Evolutionary conservation across 1,140 invertebrate species (phyloP), one percentile per base, ranked within the genome.

Genomic region (Achroia grisella): DNA sequence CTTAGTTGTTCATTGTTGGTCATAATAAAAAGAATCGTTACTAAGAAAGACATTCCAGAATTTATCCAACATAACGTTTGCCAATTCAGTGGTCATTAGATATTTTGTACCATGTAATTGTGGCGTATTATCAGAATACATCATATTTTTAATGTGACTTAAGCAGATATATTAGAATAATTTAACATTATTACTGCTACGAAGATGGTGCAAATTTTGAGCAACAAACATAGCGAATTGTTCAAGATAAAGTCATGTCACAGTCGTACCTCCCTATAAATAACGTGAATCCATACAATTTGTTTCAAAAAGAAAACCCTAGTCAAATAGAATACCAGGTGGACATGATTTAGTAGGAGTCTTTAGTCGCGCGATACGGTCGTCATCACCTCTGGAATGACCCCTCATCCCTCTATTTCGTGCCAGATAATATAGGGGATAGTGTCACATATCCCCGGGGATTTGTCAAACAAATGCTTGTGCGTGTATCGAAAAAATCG

Each of bases 391-490:
- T 76, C 44, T 15, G 42, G 51, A 80, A 82, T 82, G 76, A 78
- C 73, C 75, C 66, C 62, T 48, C 63, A 85, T 82, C 66, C 67
- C 61, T 84, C 78, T 75, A 66, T 69, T 6, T 23, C 17, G 17
- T 6, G 17, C 67, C 39, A 67, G 75, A 78, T 80, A 81, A 82
- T 80, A 80, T 65, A 57, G 63, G 66, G 67, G 78, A 85, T 82
- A 85, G 74, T 81, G 77, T 80, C 80, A 65, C 69, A 61, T 62
- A 64, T 74, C 78, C 51, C 68, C 4, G 32, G 65, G 78, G 81
- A 85, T 85, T 85, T 85, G 81, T 85, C 81, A 82, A 77, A 85
- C 81, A 85, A 85, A 85, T 85, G 68, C 71, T 49, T 59, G 39
- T 48, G 62, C 32, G 55, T 77, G 76, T 80, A 80, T 81, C 73